Evolutionary conservation across 2,888 invertebrate species (phyloP), one percentile per base, ranked within the genome.

Genomic region (Chromoteleia sp.): DNA sequence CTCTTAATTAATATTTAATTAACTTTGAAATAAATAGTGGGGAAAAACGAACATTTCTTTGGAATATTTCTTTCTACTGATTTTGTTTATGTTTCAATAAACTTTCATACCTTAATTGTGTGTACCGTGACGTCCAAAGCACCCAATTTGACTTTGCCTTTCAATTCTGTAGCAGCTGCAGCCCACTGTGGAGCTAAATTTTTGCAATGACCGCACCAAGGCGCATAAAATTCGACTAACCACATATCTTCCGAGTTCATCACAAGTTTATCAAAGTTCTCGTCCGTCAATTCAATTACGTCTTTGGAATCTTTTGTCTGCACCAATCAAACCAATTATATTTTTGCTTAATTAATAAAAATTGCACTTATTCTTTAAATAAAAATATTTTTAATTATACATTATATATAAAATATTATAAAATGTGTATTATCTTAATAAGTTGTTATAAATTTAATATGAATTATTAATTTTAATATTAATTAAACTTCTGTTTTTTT

Each of bases 201-300:
- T 93, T 99, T 99, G 93, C 98, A 98, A 92, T 98, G 98, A 3
- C 98, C 98, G 92, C 98, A 98, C 97, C 98, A 98, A 0, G 97
- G 97, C 4, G 99, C 99, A 92, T 95, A 99, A 94, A 99, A 99
- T 92, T 99, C 99, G 0, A 99, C 98, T 85, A 99, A 92, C 98
- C 99, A 99, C 92, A 98, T 94, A 89, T 99, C 99, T 12, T 99
- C 97, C 54, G 98, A 98, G 86, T 97, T 94, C 85, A 99, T 91
- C 12, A 99, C 99, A 67, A 96, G 92, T 91, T 97, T 95, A 84
- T 98, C 96, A 92, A 99, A 99, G 93, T 99, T 99, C 83, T 95
- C 94, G 91, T 99, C 99, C 0, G 99, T 99, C 82, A 99, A 93
- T 88, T 98, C 98, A 84, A 99, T 92, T 14, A 99, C 99, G 91